These are phyloP conservation scores for Eutolmus rufibarbis DNA, from an alignment of 2,888 invertebrate genomes.

Conservation along the genomic window DNA sequence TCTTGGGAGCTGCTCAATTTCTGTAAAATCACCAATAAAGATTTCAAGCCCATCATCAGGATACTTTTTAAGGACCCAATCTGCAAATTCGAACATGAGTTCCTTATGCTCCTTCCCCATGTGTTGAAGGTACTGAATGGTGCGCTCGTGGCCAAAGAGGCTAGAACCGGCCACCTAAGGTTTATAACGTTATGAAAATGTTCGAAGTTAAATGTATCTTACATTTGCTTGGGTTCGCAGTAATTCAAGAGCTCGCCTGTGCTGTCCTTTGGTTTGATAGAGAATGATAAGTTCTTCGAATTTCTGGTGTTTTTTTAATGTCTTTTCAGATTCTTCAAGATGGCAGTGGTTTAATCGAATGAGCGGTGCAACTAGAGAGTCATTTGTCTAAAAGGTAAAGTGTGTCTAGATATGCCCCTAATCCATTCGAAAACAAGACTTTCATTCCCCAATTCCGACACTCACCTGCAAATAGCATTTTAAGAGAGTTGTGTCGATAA, in stretches of 20 bases:
- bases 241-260: conserved; percentile 88
- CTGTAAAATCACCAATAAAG: conserved; percentile 86
- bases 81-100: conserved; percentile 91
- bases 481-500: conserved; percentile 95
- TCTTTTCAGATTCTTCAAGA: conserved; percentile 90
- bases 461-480: conserved; percentile 93
- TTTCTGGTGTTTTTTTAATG: conserved; percentile 85
- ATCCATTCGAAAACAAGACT: too few species aligned
- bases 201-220: conserved; percentile 55
- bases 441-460: neutral
- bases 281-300: conserved; percentile 93
- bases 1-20: conserved; percentile 89
- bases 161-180: conserved; percentile 66
- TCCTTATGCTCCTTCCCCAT: conserved; percentile 83
- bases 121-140: conserved; percentile 90
- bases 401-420: neutral
- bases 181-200: neutral
- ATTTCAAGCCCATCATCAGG: conserved; percentile 89
- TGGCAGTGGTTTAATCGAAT: conserved; percentile 92
- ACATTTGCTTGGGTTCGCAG: conserved; percentile 79
- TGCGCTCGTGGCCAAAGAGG: conserved; percentile 80
- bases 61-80: conserved; percentile 87
- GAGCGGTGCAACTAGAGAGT: conserved; percentile 90
- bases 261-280: conserved; percentile 93
- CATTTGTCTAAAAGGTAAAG: conserved; percentile 78